Evolutionary conservation across 2,797 vertebrate genomes (phyloP).

Genomic region (Chiropotes sagulatus): DNA sequence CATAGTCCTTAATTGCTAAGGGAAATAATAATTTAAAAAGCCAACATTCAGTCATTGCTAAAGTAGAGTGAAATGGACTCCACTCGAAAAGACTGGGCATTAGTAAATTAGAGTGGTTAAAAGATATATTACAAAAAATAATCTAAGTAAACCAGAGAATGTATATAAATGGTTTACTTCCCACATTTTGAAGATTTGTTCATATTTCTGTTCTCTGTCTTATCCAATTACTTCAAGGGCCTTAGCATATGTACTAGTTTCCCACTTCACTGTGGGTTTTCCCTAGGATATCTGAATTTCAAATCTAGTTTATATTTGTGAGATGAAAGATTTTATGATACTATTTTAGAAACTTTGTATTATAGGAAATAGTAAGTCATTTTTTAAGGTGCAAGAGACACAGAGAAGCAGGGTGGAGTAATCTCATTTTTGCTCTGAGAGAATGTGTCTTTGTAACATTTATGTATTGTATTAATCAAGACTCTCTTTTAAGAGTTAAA

Average conservation of each 20-base stretch:
- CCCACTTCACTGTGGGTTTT: background rate
- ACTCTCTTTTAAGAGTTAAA: background rate
- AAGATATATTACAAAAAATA: background rate
- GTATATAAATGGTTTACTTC: background rate
- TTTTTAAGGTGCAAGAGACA: background rate
- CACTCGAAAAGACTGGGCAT: background rate
- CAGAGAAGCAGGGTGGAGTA: background rate
- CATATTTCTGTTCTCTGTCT: background rate
- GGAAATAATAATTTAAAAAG: background rate
- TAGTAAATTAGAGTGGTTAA: background rate
- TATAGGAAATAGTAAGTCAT: background rate
- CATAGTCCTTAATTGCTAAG: background rate
- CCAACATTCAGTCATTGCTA: background rate
- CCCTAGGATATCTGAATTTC: background rate
- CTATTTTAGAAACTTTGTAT: background rate
- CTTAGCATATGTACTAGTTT: background rate
- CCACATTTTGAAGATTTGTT: background rate
- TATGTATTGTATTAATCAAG: background rate
- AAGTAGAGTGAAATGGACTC: background rate
- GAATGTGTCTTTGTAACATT: background rate
- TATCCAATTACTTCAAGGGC: background rate
- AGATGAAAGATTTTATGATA: background rate
- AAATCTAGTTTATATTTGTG: conserved; percentile 26
- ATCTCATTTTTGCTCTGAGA: background rate
- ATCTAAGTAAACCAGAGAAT: background rate